Conservation (phyloP, 2,888 invertebrate genomes). For the Zootermopsis nevadensis region DNA sequence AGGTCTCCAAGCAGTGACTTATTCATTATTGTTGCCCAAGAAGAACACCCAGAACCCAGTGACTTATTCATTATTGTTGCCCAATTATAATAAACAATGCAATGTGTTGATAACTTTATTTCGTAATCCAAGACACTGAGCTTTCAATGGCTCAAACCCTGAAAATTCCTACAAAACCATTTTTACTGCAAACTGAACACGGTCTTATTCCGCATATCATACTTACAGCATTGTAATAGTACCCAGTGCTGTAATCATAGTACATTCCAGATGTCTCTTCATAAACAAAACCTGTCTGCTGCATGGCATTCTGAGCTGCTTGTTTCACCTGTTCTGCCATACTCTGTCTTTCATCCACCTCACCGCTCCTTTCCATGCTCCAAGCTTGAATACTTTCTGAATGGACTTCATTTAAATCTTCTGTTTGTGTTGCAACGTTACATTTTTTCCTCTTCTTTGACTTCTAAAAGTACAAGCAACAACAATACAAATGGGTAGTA, state of each 20-base stretch:
- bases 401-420: background rate
- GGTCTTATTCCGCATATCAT: too few relatives aligned
- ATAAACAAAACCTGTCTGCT: slow-evolving; percentile 84
- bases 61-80: too few relatives aligned
- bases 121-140: too few relatives aligned
- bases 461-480: slow-evolving; percentile 31
- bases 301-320: slow-evolving; percentile 79
- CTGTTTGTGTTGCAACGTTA: slow-evolving; percentile 26
- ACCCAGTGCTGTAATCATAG: slow-evolving; percentile 88
- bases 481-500: slow-evolving; percentile 20
- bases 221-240: slow-evolving; percentile 89
- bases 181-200: too few relatives aligned
- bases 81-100: too few relatives aligned
- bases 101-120: too few relatives aligned
- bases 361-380: background rate
- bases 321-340: slow-evolving; percentile 79
- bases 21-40: too few relatives aligned
- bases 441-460: background rate
- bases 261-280: slow-evolving; percentile 89
- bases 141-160: too few relatives aligned
- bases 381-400: background rate
- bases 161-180: too few relatives aligned
- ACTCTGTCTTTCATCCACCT: slow-evolving; percentile 56
- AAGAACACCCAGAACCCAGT: too few relatives aligned
- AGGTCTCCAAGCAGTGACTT: too few relatives aligned